Percentiles rank a stretch among this genome's conserved stretches.
These are phyloP conservation scores for Drosophila bunnanda DNA, from an alignment of 2,888 invertebrate species.

Conservation along the genomic window DNA sequence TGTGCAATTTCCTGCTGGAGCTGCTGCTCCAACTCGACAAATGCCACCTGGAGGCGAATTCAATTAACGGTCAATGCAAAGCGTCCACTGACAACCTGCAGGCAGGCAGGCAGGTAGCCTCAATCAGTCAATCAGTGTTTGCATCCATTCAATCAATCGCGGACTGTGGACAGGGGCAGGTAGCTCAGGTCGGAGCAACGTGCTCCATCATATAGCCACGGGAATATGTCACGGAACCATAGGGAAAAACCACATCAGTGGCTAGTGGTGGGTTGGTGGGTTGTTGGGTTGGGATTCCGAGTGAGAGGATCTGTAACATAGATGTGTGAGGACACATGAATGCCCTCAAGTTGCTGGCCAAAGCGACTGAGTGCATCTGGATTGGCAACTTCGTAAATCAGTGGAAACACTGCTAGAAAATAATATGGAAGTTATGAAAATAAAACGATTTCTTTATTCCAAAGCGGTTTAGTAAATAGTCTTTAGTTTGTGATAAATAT, in stretches of 20 bases:
- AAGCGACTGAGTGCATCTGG: background rate
- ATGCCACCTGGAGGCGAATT: constrained; percentile 54
- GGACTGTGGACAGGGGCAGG: constrained; percentile 12
- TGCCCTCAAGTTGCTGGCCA: background rate
- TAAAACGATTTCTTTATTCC: background rate
- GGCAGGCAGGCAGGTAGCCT: constrained; percentile 23
- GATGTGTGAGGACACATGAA: background rate
- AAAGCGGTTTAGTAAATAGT: background rate
- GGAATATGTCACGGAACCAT: constrained; percentile 1
- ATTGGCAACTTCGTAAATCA: background rate
- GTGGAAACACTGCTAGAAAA: background rate
- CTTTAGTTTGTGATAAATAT: background rate
- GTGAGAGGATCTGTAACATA: constrained; percentile 1
- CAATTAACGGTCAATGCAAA: constrained; percentile 58
- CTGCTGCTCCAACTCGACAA: constrained; percentile 9
- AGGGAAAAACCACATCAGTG: background rate
- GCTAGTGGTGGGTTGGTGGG: background rate
- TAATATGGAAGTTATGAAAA: background rate
- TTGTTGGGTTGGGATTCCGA: background rate
- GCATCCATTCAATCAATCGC: constrained; percentile 27
- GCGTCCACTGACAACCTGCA: constrained; percentile 42
- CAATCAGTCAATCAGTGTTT: constrained; percentile 50
- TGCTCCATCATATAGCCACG: background rate
- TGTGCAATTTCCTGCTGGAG: constrained; percentile 65
- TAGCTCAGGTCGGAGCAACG: constrained; percentile 2